These are phyloP conservation scores for Drosophila prosaltans DNA, from an alignment of 1,140 invertebrate species.

Conservation along the genomic window DNA sequence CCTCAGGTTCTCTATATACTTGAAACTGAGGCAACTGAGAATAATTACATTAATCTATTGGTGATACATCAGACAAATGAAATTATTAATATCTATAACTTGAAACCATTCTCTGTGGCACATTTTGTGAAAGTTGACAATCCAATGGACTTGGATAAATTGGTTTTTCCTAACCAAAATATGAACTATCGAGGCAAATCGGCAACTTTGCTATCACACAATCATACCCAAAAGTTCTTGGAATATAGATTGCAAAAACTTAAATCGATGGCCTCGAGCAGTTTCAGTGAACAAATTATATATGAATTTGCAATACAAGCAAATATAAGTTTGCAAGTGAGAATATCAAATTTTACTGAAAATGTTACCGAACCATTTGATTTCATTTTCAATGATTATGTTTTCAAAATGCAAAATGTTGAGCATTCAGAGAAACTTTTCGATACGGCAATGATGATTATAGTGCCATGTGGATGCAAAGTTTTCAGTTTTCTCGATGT, in stretches of 20 bases:
- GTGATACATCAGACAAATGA: background rate
- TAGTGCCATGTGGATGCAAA: constrained; percentile 30
- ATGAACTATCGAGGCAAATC: background rate
- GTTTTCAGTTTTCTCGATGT: constrained; percentile 8
- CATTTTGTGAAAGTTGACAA: background rate
- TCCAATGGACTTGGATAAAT: background rate
- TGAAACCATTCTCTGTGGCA: background rate
- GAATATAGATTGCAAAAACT: background rate
- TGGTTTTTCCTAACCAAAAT: background rate
- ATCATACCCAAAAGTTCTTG: background rate
- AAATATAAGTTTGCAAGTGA: background rate
- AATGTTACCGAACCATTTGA: background rate
- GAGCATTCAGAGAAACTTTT: background rate
- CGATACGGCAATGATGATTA: constrained; percentile 2
- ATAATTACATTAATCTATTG: background rate
- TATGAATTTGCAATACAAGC: background rate
- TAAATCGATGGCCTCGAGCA: background rate
- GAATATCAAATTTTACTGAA: background rate
- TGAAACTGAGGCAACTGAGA: background rate
- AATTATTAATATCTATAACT: background rate
- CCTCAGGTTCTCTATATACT: background rate
- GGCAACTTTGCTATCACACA: background rate
- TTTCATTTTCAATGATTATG: background rate
- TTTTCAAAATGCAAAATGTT: background rate
- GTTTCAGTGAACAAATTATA: background rate